A percentile compares a stretch with the other conserved stretches of the same genome.
Evolutionary conservation across 2,113 vertebrate species (phyloP).

Genomic region (Podocnemis expansa): DNA sequence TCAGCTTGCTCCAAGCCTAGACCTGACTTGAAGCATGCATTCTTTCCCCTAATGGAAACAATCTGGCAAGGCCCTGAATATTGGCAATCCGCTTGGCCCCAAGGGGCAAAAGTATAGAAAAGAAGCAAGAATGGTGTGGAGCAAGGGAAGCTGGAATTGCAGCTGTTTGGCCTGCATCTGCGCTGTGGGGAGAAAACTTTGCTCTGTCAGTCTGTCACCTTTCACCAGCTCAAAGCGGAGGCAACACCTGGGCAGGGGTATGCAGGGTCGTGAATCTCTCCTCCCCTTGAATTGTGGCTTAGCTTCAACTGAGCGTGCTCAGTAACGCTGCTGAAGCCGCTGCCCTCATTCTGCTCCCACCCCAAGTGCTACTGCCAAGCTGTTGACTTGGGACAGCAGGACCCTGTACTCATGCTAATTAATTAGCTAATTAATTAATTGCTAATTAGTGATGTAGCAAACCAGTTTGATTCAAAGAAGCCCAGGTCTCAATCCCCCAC

Average conservation of each 20-base stretch:
- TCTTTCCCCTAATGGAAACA: rapidly evolving
- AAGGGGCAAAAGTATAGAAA: rapidly evolving
- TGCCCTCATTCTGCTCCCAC: too few relatives aligned
- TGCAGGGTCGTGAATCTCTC: too few relatives aligned
- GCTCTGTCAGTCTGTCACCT: slow-evolving; percentile 46
- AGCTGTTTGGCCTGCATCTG: not conserved
- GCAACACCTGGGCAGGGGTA: too few relatives aligned
- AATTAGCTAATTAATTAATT: too few relatives aligned
- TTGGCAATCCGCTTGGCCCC: not conserved
- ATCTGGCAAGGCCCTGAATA: rapidly evolving
- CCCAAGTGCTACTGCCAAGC: too few relatives aligned
- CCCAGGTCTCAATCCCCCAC: not conserved
- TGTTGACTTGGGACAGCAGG: too few relatives aligned
- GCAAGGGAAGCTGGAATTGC: not conserved
- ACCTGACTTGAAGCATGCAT: not conserved
- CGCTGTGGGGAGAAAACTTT: rapidly evolving
- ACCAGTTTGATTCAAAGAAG: not conserved
- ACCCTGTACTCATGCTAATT: too few relatives aligned
- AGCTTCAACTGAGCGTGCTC: not conserved
- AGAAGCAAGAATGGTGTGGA: rapidly evolving
- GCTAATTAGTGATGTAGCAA: too few relatives aligned
- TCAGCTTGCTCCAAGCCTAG: not conserved
- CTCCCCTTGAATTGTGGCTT: too few relatives aligned
- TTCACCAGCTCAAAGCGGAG: not conserved
- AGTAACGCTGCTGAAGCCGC: not conserved